Percentiles rank a stretch among this genome's conserved stretches.
Conservation (phyloP, 2,888 invertebrate species). For the Erpobdella octoculata region DNA sequence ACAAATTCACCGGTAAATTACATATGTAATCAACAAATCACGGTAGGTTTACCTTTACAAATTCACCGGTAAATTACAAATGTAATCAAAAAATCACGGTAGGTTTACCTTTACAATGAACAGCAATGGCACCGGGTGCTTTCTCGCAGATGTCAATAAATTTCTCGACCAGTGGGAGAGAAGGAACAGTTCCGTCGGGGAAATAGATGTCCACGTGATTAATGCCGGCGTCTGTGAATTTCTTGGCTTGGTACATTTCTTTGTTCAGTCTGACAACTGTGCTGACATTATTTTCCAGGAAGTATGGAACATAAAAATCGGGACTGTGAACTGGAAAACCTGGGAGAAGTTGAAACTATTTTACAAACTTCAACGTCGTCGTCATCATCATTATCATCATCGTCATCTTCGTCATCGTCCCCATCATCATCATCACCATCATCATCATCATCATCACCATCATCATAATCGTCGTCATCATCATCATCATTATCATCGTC, state of each 20-base stretch:
- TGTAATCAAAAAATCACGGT: not conserved
- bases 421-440: not conserved
- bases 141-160: constrained; percentile 81
- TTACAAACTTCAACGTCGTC: too few relatives aligned
- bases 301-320: constrained; percentile 85
- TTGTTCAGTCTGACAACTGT: constrained; percentile 82
- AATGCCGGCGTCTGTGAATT: constrained; percentile 82
- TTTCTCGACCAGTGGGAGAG: constrained; percentile 75
- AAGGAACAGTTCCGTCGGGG: constrained; percentile 88
- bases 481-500: too few relatives aligned
- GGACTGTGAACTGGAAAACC: constrained; percentile 70
- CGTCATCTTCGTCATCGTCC: not conserved
- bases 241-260: constrained; percentile 79
- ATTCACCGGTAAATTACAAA: not conserved
- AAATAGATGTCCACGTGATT: constrained; percentile 91
- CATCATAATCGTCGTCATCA: not conserved
- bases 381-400: not conserved
- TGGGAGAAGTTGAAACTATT: constrained; percentile 36
- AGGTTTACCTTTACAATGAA: constrained; percentile 83
- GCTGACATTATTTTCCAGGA: constrained; percentile 72
- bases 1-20: not conserved
- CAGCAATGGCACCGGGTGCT: constrained; percentile 82
- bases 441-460: not conserved
- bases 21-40: not conserved
- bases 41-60: not conserved